phyloP scores from a whole-genome alignment of 2,888 invertebrate genomes.

The Lasiommata megera region DNA sequence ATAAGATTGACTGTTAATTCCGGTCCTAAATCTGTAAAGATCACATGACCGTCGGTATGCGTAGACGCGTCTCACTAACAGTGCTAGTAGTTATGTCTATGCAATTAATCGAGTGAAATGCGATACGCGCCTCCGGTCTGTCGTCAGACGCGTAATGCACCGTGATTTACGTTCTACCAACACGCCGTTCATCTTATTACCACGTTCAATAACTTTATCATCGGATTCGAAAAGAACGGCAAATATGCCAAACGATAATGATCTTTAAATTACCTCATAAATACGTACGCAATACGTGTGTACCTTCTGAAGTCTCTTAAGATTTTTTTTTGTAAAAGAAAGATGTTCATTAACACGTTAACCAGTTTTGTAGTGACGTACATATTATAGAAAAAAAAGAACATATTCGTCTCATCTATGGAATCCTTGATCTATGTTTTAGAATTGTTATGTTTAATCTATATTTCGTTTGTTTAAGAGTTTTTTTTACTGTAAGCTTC shows the following conservation, averaged over 20 bases:
- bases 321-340: background rate
- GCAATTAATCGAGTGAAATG: conserved; percentile 76
- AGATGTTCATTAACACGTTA: background rate
- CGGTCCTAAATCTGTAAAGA: conserved; percentile 1
- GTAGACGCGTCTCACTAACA: background rate
- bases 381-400: too few species aligned
- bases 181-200: conserved; percentile 79
- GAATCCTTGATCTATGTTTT: too few species aligned
- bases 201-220: conserved; percentile 81
- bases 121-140: conserved; percentile 67
- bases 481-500: too few species aligned
- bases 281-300: background rate
- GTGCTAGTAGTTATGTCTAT: conserved; percentile 35
- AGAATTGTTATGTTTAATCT: too few species aligned
- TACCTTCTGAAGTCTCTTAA: too few species aligned
- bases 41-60: conserved; percentile 1
- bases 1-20: too few species aligned
- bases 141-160: conserved; percentile 76
- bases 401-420: too few species aligned
- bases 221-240: conserved; percentile 39
- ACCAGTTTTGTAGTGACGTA: background rate
- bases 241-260: conserved; percentile 7
- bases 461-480: too few species aligned
- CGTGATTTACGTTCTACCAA: conserved; percentile 74
- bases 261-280: conserved; percentile 26